Evolutionary conservation across 1,140 invertebrate genomes (phyloP), one percentile per base, ranked within the genome.

Genomic region (Aphaenogaster rudis): DNA sequence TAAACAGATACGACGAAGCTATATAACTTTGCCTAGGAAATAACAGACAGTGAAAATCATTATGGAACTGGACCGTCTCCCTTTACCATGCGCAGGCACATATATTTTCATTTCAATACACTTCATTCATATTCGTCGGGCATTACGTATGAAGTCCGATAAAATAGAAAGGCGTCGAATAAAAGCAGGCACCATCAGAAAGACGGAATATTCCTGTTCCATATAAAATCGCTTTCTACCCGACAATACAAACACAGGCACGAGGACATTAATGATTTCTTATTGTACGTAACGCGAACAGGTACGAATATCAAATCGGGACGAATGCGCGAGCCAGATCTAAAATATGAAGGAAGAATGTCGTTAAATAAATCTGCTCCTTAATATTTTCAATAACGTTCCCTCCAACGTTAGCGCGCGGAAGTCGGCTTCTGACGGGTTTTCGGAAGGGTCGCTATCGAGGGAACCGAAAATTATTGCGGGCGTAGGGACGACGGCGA

Each of bases 301-400:
- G 54, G 8, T 21, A 39, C 21, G 39, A 71, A 71, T 72, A 42
- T 80, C 78, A 54, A 82, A 64, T 13, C 13, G 21, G n/a, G 39
- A 33, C 28, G 69, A 48, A 17, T n/a, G 13, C 64, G 50, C 21
- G 39, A 5, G 50, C 11, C 17, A 42, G 42, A 36, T 81, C 48
- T 72, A n/a, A 84, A 84, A 63, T 84, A 50, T 74, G n/a, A 48
- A 61, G 33, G 28, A 48, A 28, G 42, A 84, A 84, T 39, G 76
- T 39, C 80, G 39, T 63, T 50, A 84, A 63, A 84, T 84, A 76
- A 84, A 84, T 74, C 69, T 63, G 1, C 80, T 33, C 42, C 33
- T 84, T 76, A 76, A 84, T 84, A 84, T 76, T 84, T 84, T 84
- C 80, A 84, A 84, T 84, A 84, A 84, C 80, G 11, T 45, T 87